Evolutionary conservation across 1,140 invertebrate genomes (phyloP).

Genomic region (Diachasma alloeum): DNA sequence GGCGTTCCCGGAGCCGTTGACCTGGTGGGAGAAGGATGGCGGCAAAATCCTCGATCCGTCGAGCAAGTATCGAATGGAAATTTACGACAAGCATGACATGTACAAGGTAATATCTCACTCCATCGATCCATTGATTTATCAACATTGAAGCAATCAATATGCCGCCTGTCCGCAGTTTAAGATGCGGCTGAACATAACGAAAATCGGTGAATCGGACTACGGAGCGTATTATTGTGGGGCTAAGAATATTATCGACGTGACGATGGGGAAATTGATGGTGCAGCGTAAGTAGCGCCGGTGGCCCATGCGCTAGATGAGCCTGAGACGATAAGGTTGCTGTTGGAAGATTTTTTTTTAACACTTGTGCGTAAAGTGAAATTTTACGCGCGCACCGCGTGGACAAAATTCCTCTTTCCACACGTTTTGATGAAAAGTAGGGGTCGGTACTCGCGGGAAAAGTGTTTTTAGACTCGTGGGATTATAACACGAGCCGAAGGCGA

Average conservation of each 20-base stretch:
- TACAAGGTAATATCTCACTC: constrained; percentile 63
- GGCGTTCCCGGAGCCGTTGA: constrained; percentile 85
- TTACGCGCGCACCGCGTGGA: no score
- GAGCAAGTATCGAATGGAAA: constrained; percentile 75
- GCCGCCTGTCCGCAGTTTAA: constrained; percentile 58
- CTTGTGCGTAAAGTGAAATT: no score
- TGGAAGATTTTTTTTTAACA: no score
- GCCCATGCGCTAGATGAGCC: no score
- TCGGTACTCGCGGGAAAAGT: no score
- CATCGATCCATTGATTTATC: constrained; percentile 17
- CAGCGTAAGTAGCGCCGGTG: constrained; percentile 67
- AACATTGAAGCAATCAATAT: not conserved
- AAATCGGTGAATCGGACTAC: constrained; percentile 72
- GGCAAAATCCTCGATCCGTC: constrained; percentile 76
- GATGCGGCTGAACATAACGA: constrained; percentile 80
- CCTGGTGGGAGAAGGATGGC: constrained; percentile 85
- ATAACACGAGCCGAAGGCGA: no score
- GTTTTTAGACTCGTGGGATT: no score
- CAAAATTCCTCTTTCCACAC: no score
- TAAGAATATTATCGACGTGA: constrained; percentile 81
- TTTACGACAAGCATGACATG: constrained; percentile 63
- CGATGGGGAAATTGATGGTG: constrained; percentile 78
- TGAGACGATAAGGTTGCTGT: no score
- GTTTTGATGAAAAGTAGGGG: no score
- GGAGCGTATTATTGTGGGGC: constrained; percentile 83